Evolutionary conservation across 2,113 vertebrate genomes (phyloP), one percentile per base, ranked within the genome.

Genomic region (Falcunculus frontatus): DNA sequence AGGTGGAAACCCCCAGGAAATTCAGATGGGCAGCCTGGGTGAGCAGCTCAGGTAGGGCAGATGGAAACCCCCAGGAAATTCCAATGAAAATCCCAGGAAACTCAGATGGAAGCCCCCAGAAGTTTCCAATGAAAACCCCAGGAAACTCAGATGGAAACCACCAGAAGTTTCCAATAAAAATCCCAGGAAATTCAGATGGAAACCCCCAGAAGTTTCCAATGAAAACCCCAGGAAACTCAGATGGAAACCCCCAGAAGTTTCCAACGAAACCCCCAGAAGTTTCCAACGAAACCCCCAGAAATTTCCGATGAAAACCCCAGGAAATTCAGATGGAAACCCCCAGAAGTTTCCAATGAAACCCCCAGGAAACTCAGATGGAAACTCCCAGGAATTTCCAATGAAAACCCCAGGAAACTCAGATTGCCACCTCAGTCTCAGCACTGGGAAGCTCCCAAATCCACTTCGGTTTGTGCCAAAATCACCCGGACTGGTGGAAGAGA

Each of bases 401-500:
- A 16, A 29, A 3, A 6, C 16, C 77, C 16, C 63, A 9, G 7
- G 22, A 20, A 56, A 13, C 16, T 9, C 33, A 47, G 16, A 1
- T 2, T 18, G 11, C 3, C 30, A 4, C 35, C 25, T 35, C 32
- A 37, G 13, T 16, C 44, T 49, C 52, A 7, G 76, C 39, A 1
- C 2, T 2, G 16, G 35, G 41, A 15, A 53, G 27, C 18, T 57
- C 88, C 84, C 59, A 55, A 64, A 64, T 4, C 64, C 63, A 11
- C 10, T 17, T 7, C 60, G 6, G 6, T 35, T 23, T 6, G 41
- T 18, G 75, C 81, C 37, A 3, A 22, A 78, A 33, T 3, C 41
- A 3, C 56, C 84, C 4, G 47, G 10, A 9, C 29, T 2, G 32
- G 13, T 0, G 33, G 17, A 6, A 35, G 13, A n/a, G 9, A 1